These are phyloP conservation scores for Hydrotaea cyrtoneurina DNA, from an alignment of 2,888 invertebrate species.

Conservation along the genomic window DNA sequence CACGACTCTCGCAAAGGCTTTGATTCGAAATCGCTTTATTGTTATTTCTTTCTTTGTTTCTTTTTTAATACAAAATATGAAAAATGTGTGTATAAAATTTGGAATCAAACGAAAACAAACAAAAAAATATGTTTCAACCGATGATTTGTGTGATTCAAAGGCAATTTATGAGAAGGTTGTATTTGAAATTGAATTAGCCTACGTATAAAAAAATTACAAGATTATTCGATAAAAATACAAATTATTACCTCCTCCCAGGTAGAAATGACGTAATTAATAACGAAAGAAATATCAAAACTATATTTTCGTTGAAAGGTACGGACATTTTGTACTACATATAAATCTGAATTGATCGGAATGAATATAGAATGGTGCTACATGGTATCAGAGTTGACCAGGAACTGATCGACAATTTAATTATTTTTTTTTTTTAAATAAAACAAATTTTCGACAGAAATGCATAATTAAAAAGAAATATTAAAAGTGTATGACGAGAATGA, in stretches of 20 bases:
- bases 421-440: no score
- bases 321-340: no score
- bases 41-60: no score
- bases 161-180: background rate
- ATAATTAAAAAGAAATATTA: background rate
- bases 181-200: constrained; percentile 13
- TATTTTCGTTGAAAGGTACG: background rate
- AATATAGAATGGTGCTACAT: no score
- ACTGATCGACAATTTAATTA: no score
- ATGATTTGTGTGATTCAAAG: background rate
- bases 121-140: background rate
- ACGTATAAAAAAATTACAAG: constrained; percentile 3
- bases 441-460: background rate
- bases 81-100: background rate
- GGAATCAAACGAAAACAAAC: constrained; percentile 36
- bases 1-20: no score
- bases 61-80: no score
- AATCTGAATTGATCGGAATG: no score
- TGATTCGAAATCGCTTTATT: no score
- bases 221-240: constrained; percentile 9
- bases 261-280: constrained; percentile 28
- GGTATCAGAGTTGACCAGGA: no score
- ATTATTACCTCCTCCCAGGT: constrained; percentile 35
- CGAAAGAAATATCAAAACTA: constrained; percentile 22
- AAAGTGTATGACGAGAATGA: background rate